A percentile compares a stretch with the other conserved stretches of the same genome.
Evolutionary conservation across 2,113 vertebrate species (phyloP).

Genomic region (Ictalurus furcatus): DNA sequence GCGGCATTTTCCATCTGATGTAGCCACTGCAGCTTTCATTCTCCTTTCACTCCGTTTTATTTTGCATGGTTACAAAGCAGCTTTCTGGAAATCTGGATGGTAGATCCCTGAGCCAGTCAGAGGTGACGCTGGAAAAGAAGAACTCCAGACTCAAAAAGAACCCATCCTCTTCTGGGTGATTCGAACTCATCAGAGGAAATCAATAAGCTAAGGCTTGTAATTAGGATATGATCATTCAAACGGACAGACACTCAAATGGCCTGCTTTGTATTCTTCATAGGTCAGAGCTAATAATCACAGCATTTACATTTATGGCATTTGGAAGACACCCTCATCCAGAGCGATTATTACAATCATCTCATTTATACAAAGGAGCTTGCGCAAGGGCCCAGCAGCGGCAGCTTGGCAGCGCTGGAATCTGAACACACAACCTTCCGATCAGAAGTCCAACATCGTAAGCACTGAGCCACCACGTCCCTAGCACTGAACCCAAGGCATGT

Average conservation of each 20-base stretch:
- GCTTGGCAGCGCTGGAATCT: no score
- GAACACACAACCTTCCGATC: no score
- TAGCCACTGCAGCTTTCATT: neutral
- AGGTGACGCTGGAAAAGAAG: neutral
- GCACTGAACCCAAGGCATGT: neutral
- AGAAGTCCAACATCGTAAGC: no score
- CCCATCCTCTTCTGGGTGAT: neutral
- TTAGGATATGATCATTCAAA: neutral
- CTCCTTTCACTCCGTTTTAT: neutral
- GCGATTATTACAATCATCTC: no score
- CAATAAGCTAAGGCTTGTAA: neutral
- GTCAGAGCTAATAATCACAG: neutral
- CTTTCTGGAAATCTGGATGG: neutral
- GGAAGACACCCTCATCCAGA: no score
- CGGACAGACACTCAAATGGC: neutral
- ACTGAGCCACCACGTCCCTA: no score
- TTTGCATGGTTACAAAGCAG: neutral
- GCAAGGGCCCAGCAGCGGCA: no score
- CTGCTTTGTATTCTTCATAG: neutral
- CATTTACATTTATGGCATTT: no score
- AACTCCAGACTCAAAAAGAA: neutral
- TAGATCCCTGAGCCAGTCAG: neutral
- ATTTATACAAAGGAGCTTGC: no score
- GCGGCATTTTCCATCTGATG: neutral
- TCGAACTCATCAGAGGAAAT: neutral